A percentile compares a stretch with the other conserved stretches of the same genome.
Evolutionary conservation across 2,113 vertebrate genomes (phyloP).

Genomic region (Stictonetta naevosa): DNA sequence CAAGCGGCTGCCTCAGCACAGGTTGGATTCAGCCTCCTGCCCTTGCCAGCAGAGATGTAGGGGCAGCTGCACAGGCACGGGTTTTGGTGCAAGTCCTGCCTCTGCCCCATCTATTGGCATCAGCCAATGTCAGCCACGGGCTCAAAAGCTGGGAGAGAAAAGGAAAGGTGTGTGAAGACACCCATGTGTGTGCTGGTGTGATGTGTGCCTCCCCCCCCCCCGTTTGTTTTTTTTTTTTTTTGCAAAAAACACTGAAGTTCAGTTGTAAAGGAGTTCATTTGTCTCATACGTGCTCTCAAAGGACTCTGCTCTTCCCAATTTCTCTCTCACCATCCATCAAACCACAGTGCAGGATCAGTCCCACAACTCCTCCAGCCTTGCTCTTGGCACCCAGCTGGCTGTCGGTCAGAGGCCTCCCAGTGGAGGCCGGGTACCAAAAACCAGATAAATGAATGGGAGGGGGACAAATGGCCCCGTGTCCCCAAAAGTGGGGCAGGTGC

Average conservation of each 20-base stretch:
- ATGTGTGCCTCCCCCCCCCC: neutral
- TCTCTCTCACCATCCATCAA: neutral
- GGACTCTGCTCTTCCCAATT: neutral
- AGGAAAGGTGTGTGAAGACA: neutral
- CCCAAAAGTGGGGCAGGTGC: neutral
- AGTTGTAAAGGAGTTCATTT: neutral
- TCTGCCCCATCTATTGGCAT: neutral
- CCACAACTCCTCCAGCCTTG: neutral
- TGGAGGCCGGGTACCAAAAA: neutral
- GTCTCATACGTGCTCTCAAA: neutral
- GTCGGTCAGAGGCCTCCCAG: neutral
- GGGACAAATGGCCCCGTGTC: neutral
- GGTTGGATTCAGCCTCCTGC: neutral
- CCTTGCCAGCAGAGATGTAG: fast-evolving
- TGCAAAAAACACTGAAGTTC: neutral
- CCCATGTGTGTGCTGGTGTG: fast-evolving
- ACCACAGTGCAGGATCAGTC: fast-evolving
- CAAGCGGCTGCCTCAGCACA: neutral
- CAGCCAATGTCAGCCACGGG: neutral
- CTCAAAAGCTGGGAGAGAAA: neutral
- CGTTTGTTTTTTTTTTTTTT: fast-evolving
- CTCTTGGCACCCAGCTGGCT: neutral
- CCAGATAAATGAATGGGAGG: neutral
- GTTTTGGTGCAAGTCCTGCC: fast-evolving
- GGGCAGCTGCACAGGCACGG: fast-evolving